These are phyloP conservation scores for Tridacna gigas DNA, from an alignment of 2,888 invertebrate genomes.

Conservation along the genomic window DNA sequence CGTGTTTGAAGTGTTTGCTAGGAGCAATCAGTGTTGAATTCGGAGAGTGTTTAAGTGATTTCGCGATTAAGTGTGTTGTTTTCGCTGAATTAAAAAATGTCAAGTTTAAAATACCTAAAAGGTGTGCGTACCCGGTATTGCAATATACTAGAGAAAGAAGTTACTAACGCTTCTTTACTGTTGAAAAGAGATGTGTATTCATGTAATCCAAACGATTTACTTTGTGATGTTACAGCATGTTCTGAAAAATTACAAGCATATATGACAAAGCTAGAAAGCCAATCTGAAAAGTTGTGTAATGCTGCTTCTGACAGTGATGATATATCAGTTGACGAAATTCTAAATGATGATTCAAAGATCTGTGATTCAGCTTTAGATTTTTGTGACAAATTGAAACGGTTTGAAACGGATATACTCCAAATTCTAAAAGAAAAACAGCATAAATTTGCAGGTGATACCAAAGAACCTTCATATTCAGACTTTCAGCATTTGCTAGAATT, in stretches of 20 bases:
- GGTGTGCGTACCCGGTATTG: constrained; percentile 14
- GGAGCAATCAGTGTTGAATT: neutral
- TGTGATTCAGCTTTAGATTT: constrained; percentile 4
- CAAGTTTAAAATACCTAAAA: constrained; percentile 9
- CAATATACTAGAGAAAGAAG: constrained; percentile 5
- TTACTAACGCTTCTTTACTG: neutral
- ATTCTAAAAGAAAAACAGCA: too few species aligned
- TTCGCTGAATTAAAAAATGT: neutral
- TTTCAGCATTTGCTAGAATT: neutral
- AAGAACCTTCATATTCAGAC: neutral
- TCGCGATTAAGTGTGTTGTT: too few species aligned
- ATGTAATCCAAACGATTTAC: neutral
- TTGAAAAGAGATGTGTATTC: neutral
- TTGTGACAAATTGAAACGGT: too few species aligned
- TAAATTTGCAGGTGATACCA: too few species aligned
- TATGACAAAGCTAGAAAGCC: neutral
- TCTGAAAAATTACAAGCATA: neutral
- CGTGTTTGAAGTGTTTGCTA: neutral
- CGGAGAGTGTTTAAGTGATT: neutral
- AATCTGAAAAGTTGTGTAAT: constrained; percentile 16
- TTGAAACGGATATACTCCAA: too few species aligned
- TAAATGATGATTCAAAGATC: constrained; percentile 7
- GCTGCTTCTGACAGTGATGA: constrained; percentile 5
- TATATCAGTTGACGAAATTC: neutral
- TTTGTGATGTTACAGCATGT: neutral